Percentiles rank a stretch among this genome's conserved stretches.
Conservation (phyloP, 2,113 vertebrate species). For the Gila orcuttii region DNA sequence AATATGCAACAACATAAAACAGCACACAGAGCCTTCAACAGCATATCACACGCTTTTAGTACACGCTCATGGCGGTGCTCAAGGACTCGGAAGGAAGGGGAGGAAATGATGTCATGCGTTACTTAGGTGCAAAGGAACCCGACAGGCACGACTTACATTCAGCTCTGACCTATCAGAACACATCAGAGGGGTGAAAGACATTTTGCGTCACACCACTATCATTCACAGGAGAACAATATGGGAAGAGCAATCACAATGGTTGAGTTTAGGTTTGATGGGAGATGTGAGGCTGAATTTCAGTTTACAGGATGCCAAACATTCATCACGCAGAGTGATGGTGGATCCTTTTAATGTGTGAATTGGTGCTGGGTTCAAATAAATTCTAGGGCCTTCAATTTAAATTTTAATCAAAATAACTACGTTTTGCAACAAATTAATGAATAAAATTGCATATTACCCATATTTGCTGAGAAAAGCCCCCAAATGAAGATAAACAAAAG, state of each 20-base stretch:
- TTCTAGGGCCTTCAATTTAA: neutral
- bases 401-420: neutral
- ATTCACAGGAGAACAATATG: constrained; percentile 20
- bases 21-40: constrained; percentile 84
- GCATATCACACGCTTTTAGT: constrained; percentile 73
- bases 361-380: neutral
- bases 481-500: neutral
- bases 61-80: constrained; percentile 26
- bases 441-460: neutral
- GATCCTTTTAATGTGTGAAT: constrained; percentile 14
- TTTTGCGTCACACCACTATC: neutral
- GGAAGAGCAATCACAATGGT: constrained; percentile 33
- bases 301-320: constrained; percentile 8
- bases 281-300: constrained; percentile 16
- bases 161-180: constrained; percentile 16
- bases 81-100: constrained; percentile 37
- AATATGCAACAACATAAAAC: constrained; percentile 97
- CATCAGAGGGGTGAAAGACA: neutral
- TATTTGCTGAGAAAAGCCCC: neutral
- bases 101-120: constrained; percentile 46
- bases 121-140: constrained; percentile 35
- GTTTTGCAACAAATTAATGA: neutral
- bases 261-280: constrained; percentile 15
- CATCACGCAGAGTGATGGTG: neutral
- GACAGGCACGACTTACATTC: constrained; percentile 30